Conservation (phyloP, 2,888 invertebrate genomes). For the Cryptocephalus primarius region DNA sequence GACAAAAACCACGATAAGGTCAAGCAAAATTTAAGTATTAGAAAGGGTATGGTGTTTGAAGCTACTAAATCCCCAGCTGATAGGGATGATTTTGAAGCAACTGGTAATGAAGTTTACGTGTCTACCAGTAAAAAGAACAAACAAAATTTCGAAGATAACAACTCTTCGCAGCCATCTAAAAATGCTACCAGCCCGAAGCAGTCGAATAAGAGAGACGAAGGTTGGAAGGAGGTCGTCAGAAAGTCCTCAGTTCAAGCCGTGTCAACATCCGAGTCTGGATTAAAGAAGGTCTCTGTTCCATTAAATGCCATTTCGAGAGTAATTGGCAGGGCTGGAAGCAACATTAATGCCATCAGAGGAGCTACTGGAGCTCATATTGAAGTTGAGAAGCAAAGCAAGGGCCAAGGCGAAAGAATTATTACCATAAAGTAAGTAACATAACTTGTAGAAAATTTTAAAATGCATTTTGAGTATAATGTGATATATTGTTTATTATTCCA, state of each 20-base stretch:
- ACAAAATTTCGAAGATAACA: slow-evolving; percentile 15
- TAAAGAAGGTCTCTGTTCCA: slow-evolving; percentile 90
- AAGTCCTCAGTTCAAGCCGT: slow-evolving; percentile 43
- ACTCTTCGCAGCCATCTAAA: slow-evolving; percentile 8
- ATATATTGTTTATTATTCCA: slow-evolving; percentile 2
- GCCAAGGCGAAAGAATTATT: slow-evolving; percentile 87
- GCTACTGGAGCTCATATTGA: slow-evolving; percentile 97
- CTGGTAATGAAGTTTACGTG: slow-evolving; percentile 51
- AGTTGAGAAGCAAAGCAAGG: slow-evolving; percentile 94
- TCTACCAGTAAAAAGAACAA: slow-evolving; percentile 36
- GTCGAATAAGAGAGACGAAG: slow-evolving; percentile 67
- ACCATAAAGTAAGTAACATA: slow-evolving; percentile 68
- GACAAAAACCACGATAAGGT: slow-evolving; percentile 14
- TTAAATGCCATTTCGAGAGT: slow-evolving; percentile 92
- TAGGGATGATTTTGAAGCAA: slow-evolving; percentile 62
- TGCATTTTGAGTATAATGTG: slow-evolving; percentile 2
- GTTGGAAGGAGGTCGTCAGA: slow-evolving; percentile 78
- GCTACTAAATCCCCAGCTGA: slow-evolving; percentile 59
- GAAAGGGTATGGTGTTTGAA: slow-evolving; percentile 57
- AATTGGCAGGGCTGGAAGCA: slow-evolving; percentile 93
- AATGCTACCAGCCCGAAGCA: slow-evolving; percentile 57
- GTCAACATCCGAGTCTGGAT: slow-evolving; percentile 41
- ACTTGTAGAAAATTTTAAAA: neutral
- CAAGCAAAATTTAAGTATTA: slow-evolving; percentile 7
- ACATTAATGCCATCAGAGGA: slow-evolving; percentile 95